Percentiles rank a stretch among this genome's conserved stretches.
Conservation (phyloP, 2,113 vertebrate genomes). For the Callionymus lyra region DNA sequence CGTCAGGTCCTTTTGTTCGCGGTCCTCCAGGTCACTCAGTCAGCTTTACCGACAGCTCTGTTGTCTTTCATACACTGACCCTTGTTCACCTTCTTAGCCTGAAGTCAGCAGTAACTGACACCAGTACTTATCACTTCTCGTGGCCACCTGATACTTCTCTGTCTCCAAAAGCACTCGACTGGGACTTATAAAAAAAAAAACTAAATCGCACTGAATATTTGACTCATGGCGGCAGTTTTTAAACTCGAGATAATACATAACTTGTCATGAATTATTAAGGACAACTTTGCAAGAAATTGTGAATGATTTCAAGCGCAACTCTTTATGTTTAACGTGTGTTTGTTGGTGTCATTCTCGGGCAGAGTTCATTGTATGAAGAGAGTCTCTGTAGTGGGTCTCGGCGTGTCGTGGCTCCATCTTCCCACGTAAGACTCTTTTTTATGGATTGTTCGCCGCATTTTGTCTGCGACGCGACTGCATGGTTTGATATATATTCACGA, state of each 20-base stretch:
- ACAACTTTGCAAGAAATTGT: too few relatives aligned
- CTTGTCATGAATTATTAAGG: too few relatives aligned
- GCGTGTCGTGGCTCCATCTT: slow-evolving; percentile 55
- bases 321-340: background rate
- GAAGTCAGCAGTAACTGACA: background rate
- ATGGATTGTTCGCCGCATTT: background rate
- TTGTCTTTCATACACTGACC: background rate
- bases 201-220: too few relatives aligned
- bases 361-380: slow-evolving; percentile 74
- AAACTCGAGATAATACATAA: too few relatives aligned
- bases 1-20: background rate
- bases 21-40: background rate
- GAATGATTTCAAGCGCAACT: background rate
- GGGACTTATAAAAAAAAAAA: too few relatives aligned
- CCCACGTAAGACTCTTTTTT: slow-evolving; percentile 66
- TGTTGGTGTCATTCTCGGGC: slow-evolving; percentile 17
- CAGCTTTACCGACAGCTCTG: background rate
- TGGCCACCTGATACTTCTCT: background rate
- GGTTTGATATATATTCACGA: too few relatives aligned
- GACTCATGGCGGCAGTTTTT: too few relatives aligned
- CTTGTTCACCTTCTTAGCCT: background rate
- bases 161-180: background rate
- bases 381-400: slow-evolving; percentile 57
- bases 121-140: background rate
- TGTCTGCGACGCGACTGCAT: background rate